A percentile compares a stretch with the other conserved stretches of the same genome.
Evolutionary conservation across 2,113 vertebrate genomes (phyloP).

Genomic region (Pionites leucogaster): DNA sequence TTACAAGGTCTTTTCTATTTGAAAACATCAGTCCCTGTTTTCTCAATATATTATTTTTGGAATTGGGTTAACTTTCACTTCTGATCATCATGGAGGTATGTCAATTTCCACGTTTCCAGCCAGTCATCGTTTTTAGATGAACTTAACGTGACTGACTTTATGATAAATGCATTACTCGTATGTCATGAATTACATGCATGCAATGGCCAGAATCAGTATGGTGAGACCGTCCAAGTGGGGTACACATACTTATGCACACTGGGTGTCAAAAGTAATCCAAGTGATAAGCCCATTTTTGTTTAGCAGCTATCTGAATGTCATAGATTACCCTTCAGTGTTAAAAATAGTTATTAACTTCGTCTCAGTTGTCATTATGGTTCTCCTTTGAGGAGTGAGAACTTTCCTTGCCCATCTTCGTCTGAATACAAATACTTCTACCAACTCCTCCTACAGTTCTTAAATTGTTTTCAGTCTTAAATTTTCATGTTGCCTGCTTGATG

Average conservation of each 20-base stretch:
- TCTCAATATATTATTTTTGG: neutral
- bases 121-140: neutral
- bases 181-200: neutral
- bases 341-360: neutral
- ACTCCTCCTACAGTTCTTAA: neutral
- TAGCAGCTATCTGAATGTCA: neutral
- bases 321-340: neutral
- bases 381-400: neutral
- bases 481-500: neutral
- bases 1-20: neutral
- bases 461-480: constrained; percentile 3
- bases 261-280: neutral
- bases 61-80: neutral
- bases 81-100: neutral
- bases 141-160: neutral
- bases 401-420: neutral
- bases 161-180: neutral
- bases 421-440: neutral
- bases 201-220: neutral
- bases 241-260: fast-evolving
- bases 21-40: neutral
- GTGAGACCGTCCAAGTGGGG: neutral
- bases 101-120: neutral
- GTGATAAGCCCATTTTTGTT: neutral
- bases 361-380: neutral